A percentile compares a stretch with the other conserved stretches of the same genome.
Conservation (phyloP, 2,888 invertebrate species). For the Ceratothoa steindachneri region DNA sequence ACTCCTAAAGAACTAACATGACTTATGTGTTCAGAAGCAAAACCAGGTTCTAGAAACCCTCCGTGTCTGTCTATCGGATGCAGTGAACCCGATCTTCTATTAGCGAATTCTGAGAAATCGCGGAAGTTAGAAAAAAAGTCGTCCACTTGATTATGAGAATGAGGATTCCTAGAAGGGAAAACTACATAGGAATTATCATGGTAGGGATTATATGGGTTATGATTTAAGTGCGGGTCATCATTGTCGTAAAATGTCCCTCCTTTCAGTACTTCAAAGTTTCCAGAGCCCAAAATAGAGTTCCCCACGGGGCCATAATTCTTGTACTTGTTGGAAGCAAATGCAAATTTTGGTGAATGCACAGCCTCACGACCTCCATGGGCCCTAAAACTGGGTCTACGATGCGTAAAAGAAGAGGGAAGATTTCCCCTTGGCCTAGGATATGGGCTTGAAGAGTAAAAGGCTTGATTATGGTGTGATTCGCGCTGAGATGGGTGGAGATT, state of each 20-base stretch:
- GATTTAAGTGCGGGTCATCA: conserved; percentile 23
- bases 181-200: conserved; percentile 25
- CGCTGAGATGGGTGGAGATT: neutral
- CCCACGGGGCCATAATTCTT: conserved; percentile 19
- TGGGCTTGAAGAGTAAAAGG: neutral
- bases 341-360: conserved; percentile 1
- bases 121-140: conserved; percentile 48
- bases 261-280: conserved; percentile 48
- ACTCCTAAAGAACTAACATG: neutral
- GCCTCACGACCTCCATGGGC: neutral
- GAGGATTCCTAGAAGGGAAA: conserved; percentile 23
- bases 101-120: conserved; percentile 48
- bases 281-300: conserved; percentile 47
- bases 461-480: neutral
- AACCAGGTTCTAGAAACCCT: conserved; percentile 20
- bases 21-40: conserved; percentile 29
- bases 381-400: neutral
- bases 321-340: conserved; percentile 11
- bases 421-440: neutral
- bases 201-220: conserved; percentile 31
- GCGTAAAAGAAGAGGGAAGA: neutral
- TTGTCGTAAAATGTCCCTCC: conserved; percentile 48
- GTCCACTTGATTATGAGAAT: conserved; percentile 38
- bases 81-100: conserved; percentile 28
- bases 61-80: conserved; percentile 11